These are phyloP conservation scores for Clarias pachynema DNA, from an alignment of 2,797 vertebrate species.

Conservation along the genomic window DNA sequence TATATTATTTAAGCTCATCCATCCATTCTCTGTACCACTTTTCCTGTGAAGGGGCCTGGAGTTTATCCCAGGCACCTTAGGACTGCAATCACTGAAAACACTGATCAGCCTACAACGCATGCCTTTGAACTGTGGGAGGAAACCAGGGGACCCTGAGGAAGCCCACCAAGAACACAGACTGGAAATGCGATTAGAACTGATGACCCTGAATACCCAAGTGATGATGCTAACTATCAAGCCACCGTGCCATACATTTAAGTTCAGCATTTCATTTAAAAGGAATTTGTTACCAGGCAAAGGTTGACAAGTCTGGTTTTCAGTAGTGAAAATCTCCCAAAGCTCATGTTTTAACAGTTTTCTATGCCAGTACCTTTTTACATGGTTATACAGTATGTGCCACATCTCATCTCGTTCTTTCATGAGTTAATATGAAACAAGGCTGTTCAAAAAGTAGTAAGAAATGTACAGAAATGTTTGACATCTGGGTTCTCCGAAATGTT, in stretches of 20 bases:
- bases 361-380: background rate
- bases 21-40: too few species aligned
- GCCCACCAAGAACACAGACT: too few species aligned
- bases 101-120: too few species aligned
- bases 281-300: background rate
- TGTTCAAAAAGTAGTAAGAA: conserved; percentile 10
- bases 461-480: conserved; percentile 38
- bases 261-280: conserved; percentile 10
- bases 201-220: too few species aligned
- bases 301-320: background rate
- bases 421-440: conserved; percentile 18
- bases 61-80: too few species aligned
- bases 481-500: conserved; percentile 44
- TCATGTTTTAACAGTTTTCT: conserved; percentile 10
- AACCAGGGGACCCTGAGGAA: too few species aligned
- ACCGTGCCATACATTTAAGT: background rate
- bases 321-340: background rate
- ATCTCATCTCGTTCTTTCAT: conserved; percentile 3
- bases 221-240: too few species aligned
- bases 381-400: background rate
- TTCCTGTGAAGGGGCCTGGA: too few species aligned
- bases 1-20: too few species aligned
- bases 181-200: too few species aligned
- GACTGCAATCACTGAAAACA: too few species aligned
- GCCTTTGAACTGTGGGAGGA: too few species aligned